Evolutionary conservation across 2,888 invertebrate species (phyloP), one percentile per base, ranked within the genome.

Genomic region (Trichopria drosophilae): DNA sequence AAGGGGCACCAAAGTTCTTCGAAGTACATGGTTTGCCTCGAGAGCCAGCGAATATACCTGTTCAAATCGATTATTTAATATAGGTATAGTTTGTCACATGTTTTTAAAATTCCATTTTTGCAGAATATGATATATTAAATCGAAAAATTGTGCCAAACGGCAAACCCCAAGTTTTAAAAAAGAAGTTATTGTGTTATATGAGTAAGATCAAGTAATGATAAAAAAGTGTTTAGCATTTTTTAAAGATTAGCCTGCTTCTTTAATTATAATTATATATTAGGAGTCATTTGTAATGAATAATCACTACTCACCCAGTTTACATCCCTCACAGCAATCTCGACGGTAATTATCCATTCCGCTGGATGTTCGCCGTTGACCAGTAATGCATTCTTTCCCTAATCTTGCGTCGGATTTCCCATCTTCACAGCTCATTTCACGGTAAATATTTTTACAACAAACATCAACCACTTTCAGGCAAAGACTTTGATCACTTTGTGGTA

Each of bases 391-490:
- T 9, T 68, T 57, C 6, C 78, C 79, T 24, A 73, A 65, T 43
- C 76, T 74, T 1, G 82, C 83, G 42, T 79, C 78, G 22, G 71
- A 66, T 58, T 79, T 79, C 3, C 83, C 83, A 42, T 71, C 65
- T 15, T 76, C 70, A 61, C 83, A 83, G 56, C 79, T 77, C 35
- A 70, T 64, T 56, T 79, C 77, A 58, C 79, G 80, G 55, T 60
- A 76, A 61, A 63, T 60, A 40, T 63, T 61, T 3, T 65, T 78
- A 67, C 87, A 87, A 64, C 87, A 87, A 23, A 85, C 81, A 46
- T 81, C 81, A 18, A 83, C 78, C 0, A 83, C 79, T n/a, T 82
- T 81, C 29, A 83, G 67, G 59, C 87, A 87, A 1, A 81, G 67
- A 3, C 79, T 78, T 61, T 84, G 83, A 65, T 84, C 82, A 28